Conservation (phyloP, 2,797 vertebrate genomes). For the Danionella dracula region DNA sequence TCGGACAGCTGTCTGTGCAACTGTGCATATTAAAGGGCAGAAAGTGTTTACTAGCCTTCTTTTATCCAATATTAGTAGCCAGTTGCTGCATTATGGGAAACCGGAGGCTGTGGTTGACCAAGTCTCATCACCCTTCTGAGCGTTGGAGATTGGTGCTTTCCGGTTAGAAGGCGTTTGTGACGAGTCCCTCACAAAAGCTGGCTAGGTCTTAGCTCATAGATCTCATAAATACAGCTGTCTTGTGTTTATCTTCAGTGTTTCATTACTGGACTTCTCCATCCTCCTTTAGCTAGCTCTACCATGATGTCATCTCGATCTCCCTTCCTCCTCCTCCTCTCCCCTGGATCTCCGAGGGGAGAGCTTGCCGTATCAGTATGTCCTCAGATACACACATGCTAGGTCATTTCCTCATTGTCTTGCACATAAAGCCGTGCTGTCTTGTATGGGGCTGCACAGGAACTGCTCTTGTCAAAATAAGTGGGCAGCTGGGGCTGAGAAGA, state of each 20-base stretch:
- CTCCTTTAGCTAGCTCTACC: constrained; percentile 61
- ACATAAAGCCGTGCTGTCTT: constrained; percentile 60
- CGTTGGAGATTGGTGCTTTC: constrained; percentile 37
- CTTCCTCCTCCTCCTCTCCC: not conserved
- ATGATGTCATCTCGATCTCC: constrained; percentile 64
- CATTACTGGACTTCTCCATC: constrained; percentile 61
- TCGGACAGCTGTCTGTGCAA: constrained; percentile 56
- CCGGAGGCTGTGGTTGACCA: not conserved
- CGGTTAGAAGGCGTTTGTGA: constrained; percentile 62
- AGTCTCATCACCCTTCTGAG: constrained; percentile 20
- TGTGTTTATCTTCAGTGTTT: constrained; percentile 70
- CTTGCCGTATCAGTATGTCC: constrained; percentile 42
- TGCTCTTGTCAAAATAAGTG: constrained; percentile 41
- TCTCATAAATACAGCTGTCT: constrained; percentile 74
- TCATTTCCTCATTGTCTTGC: constrained; percentile 68
- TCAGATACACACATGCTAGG: constrained; percentile 40
- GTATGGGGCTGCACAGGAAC: constrained; percentile 33
- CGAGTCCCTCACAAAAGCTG: constrained; percentile 62
- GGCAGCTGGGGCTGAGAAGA: constrained; percentile 16
- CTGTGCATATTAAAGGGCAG: constrained; percentile 36
- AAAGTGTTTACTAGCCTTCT: constrained; percentile 10
- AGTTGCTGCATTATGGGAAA: constrained; percentile 13
- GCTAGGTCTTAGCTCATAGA: constrained; percentile 60
- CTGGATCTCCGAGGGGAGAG: not conserved
- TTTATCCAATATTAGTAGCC: not conserved